These are phyloP conservation scores for Zaprionus gabonicus DNA, from an alignment of 1,140 invertebrate genomes.

Conservation along the genomic window DNA sequence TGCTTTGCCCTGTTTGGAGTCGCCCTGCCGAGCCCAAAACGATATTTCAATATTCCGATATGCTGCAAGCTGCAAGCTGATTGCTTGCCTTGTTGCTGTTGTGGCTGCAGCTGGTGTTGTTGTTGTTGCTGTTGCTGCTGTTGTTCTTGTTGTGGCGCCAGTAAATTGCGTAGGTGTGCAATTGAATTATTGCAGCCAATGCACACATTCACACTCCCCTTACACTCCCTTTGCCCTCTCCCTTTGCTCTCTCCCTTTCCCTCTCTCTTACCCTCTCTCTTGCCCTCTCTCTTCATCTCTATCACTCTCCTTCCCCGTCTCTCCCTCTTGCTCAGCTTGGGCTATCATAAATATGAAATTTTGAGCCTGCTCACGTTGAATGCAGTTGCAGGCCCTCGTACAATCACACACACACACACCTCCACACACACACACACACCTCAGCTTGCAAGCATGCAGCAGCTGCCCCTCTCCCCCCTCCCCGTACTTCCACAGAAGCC, in stretches of 20 bases:
- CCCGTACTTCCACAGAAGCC: neutral
- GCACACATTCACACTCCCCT: constrained; percentile 64
- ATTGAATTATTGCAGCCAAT: constrained; percentile 82
- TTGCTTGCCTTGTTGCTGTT: constrained; percentile 22
- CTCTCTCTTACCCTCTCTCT: neutral
- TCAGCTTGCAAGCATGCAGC: constrained; percentile 37
- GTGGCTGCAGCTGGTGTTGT: constrained; percentile 4
- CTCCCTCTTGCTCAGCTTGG: neutral
- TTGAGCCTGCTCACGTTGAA: constrained; percentile 51
- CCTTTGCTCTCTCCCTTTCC: neutral
- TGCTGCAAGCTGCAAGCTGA: constrained; percentile 15
- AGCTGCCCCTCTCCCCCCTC: neutral
- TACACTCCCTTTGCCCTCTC: neutral
- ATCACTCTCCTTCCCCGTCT: neutral
- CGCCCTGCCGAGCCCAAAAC: neutral
- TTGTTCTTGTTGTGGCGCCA: constrained; percentile 37
- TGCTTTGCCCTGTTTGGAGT: too few species aligned
- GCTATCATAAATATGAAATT: constrained; percentile 79
- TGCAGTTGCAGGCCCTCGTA: constrained; percentile 15
- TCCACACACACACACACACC: constrained; percentile 9
- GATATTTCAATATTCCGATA: constrained; percentile 53
- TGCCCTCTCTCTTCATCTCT: neutral
- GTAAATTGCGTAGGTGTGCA: constrained; percentile 77
- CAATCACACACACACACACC: neutral
- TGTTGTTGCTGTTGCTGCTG: neutral